Conservation (phyloP, 2,797 vertebrate genomes). For the Premnoplex brunnescens region DNA sequence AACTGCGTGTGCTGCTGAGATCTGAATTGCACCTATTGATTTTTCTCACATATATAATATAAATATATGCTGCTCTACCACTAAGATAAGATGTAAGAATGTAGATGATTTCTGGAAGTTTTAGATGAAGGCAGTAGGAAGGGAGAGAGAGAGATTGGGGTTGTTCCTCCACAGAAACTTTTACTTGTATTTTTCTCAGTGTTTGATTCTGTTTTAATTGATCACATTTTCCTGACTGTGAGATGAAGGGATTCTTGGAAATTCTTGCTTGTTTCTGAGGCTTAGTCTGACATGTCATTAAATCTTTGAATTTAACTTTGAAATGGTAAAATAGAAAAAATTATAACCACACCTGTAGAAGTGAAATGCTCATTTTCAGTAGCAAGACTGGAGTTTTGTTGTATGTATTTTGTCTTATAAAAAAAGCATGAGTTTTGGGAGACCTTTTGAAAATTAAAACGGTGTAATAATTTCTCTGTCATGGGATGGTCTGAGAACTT, state of each 20-base stretch:
- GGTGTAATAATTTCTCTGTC: not conserved
- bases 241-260: not conserved
- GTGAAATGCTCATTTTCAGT: not conserved
- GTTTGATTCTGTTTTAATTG: not conserved
- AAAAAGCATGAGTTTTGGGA: not conserved
- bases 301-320: not conserved
- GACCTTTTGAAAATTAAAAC: not conserved
- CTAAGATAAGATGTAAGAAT: not conserved
- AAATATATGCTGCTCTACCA: not conserved
- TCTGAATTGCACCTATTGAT: not conserved
- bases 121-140: not conserved
- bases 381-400: not conserved
- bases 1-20: not conserved
- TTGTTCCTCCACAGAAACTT: not conserved
- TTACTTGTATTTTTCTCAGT: not conserved
- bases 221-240: not conserved
- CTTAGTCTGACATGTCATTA: not conserved
- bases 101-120: not conserved
- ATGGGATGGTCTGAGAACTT: accelerated
- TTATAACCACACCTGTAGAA: not conserved
- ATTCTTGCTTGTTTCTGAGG: not conserved
- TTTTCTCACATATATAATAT: not conserved
- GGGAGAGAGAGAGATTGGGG: too few species aligned
- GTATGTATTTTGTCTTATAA: not conserved
- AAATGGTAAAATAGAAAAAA: not conserved